Evolutionary conservation across 2,888 invertebrate genomes (phyloP), one percentile per base, ranked within the genome.

Genomic region (Liodrosophila aerea): DNA sequence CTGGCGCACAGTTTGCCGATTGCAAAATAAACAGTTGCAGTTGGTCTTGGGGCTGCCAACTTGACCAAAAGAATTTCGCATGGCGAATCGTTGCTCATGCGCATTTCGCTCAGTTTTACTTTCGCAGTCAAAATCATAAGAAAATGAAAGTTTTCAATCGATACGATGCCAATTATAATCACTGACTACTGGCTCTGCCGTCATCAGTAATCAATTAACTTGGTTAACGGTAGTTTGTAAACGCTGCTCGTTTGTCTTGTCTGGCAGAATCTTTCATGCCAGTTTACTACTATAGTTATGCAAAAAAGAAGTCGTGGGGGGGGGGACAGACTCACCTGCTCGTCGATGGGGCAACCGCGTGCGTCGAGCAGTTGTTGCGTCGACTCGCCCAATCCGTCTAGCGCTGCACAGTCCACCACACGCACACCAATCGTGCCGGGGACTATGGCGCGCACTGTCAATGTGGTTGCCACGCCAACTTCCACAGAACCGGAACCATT

Each of bases 331-430:
- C 81, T 85, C 68, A 90, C 90, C 86, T 90, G 90, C 22, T 94
- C 94, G 88, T 95, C 95, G 43, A 94, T 91, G 2, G 95, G 94
- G 87, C 95, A 95, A 66, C 95, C 95, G 30, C 92, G 91, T 59
- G 94, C 93, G 87, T 95, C 95, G 7, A 95, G 90, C 13, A 95
- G 91, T 64, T 93, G 93, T 86, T 95, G 95, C 1, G 94, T 94
- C 1, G 94, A 93, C 76, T 94, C 94, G 0, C 94, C 94, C 1
- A 95, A 90, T 7, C 95, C 95, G 83, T 96, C 95, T 78, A 95
- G 93, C 0, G 95, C 95, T 2, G 93, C 90, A 88, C 96, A 96
- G 85, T 95, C 94, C 0, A 95, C 93, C 29, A 95, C 92, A 68
- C 93, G 92, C 54, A 95, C 93, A 27, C 94, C 95, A 62, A 95